phyloP scores from a whole-genome alignment of 2,888 invertebrate species.

The Ormyrus pomaceus region DNA sequence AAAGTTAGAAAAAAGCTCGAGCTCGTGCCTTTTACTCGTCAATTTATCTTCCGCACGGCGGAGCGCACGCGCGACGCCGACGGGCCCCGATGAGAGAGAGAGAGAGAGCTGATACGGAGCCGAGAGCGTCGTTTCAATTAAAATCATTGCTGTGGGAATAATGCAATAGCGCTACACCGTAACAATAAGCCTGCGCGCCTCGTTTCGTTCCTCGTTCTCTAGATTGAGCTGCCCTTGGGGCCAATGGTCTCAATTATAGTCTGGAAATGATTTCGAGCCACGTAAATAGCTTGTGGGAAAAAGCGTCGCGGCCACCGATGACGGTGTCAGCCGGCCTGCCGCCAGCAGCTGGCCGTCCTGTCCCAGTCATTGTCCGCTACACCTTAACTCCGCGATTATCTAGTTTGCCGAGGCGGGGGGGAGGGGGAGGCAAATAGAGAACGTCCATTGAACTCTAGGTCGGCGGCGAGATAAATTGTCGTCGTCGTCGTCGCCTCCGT shows the following conservation, averaged over 20 bases:
- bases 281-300: constrained; percentile 47
- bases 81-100: background rate
- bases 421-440: constrained; percentile 14
- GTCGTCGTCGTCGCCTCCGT: background rate
- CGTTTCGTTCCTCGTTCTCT: background rate
- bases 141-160: constrained; percentile 41
- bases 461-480: constrained; percentile 41
- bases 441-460: constrained; percentile 37
- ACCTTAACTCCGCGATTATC: constrained; percentile 39
- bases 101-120: background rate
- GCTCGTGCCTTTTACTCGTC: too few species aligned
- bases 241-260: constrained; percentile 49
- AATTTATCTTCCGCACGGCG: too few species aligned
- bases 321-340: background rate
- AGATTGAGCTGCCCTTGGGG: constrained; percentile 53
- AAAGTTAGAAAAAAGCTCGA: background rate
- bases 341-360: background rate
- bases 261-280: constrained; percentile 35
- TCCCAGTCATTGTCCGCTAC: constrained; percentile 24
- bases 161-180: constrained; percentile 30
- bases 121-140: constrained; percentile 22
- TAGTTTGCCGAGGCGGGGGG: constrained; percentile 16
- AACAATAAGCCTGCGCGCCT: constrained; percentile 21
- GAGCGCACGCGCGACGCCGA: background rate
- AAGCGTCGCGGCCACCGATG: constrained; percentile 16